A percentile compares a stretch with the other conserved stretches of the same genome.
Conservation (phyloP, 2,113 vertebrate genomes). For the Phodopus roborovskii region DNA sequence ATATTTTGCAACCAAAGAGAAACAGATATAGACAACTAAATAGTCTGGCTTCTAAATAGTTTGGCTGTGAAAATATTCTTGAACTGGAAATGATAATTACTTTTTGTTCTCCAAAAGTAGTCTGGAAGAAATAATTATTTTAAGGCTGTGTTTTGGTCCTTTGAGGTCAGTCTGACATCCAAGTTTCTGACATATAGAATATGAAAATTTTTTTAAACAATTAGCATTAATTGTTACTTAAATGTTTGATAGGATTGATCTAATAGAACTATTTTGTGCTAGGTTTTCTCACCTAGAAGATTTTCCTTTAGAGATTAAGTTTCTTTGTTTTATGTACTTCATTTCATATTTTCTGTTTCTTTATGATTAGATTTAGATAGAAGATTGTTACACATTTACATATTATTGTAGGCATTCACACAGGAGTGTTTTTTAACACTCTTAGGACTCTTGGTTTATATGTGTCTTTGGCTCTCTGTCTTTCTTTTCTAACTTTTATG, state of each 20-base stretch:
- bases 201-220: neutral
- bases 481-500: neutral
- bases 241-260: neutral
- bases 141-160: neutral
- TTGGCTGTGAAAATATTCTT: neutral
- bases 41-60: neutral
- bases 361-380: neutral
- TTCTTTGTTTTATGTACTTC: neutral
- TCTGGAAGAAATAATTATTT: conserved; percentile 23
- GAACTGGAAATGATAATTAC: neutral
- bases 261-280: neutral
- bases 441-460: neutral
- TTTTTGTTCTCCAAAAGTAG: neutral
- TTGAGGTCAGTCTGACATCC: neutral
- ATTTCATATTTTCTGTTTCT: neutral
- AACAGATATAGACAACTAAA: neutral
- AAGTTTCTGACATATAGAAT: neutral
- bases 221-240: neutral
- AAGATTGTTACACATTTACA: neutral
- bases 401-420: neutral
- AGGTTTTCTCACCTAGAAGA: neutral
- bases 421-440: neutral
- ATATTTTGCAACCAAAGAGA: neutral
- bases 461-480: neutral
- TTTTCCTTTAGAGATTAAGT: neutral